Percentiles rank a stretch among this genome's conserved stretches.
These are phyloP conservation scores for Altica lythri DNA, from an alignment of 2,888 invertebrate genomes.

Conservation along the genomic window DNA sequence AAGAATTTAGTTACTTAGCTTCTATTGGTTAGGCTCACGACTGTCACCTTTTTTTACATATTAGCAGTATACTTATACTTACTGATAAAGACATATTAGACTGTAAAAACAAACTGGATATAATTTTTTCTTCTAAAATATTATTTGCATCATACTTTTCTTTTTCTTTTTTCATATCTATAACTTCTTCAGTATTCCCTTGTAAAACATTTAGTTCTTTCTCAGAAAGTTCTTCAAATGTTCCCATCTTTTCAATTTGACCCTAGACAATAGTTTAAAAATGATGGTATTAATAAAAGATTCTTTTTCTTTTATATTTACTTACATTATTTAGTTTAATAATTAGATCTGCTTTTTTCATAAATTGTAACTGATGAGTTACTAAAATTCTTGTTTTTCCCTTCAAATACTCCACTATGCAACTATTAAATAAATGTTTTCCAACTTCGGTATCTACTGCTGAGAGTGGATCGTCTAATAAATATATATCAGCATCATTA, in stretches of 20 bases:
- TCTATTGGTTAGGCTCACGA: no score
- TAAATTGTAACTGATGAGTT: slow-evolving; percentile 84
- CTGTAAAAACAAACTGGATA: neutral
- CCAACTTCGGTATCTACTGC: slow-evolving; percentile 81
- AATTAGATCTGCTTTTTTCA: slow-evolving; percentile 68
- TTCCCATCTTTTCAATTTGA: slow-evolving; percentile 64
- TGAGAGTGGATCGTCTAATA: slow-evolving; percentile 80
- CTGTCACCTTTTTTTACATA: no score
- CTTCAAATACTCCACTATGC: slow-evolving; percentile 62
- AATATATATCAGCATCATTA: slow-evolving; percentile 74
- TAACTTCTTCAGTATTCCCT: slow-evolving; percentile 36
- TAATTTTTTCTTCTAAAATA: neutral
- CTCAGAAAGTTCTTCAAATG: slow-evolving; percentile 62
- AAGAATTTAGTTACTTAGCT: no score
- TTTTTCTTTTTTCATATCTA: slow-evolving; percentile 19
- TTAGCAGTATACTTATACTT: no score
- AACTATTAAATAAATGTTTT: slow-evolving; percentile 75
- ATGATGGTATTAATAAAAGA: neutral
- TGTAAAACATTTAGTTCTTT: slow-evolving; percentile 52
- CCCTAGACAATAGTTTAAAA: slow-evolving; percentile 58
- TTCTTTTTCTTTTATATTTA: neutral
- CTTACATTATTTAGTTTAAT: slow-evolving; percentile 67
- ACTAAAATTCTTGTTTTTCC: slow-evolving; percentile 76
- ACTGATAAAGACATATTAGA: neutral
- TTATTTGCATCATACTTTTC: neutral